Conservation (phyloP, 1,140 invertebrate genomes). For the Nilaparvata lugens region DNA sequence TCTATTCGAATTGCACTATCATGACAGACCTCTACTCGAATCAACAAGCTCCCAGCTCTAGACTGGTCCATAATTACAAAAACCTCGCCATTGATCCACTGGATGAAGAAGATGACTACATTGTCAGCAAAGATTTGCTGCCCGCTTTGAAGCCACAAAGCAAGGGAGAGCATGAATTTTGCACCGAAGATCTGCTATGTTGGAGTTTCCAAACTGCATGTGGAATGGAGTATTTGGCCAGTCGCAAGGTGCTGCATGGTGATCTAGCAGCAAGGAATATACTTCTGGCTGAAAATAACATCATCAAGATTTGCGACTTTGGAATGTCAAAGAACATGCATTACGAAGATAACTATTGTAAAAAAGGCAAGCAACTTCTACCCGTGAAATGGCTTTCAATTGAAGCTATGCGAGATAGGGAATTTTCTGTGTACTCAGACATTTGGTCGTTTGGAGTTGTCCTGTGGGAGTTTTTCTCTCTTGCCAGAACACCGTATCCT, state of each 20-base stretch:
- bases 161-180: slow-evolving; percentile 67
- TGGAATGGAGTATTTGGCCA: slow-evolving; percentile 92
- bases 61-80: too few species aligned
- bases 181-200: slow-evolving; percentile 74
- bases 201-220: slow-evolving; percentile 90
- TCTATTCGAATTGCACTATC: too few species aligned
- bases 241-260: slow-evolving; percentile 47
- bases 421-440: slow-evolving; percentile 82
- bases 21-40: too few species aligned
- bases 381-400: slow-evolving; percentile 79
- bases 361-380: slow-evolving; percentile 43
- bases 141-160: slow-evolving; percentile 50
- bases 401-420: slow-evolving; percentile 66
- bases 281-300: slow-evolving; percentile 48
- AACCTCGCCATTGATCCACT: too few species aligned
- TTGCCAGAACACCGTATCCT: slow-evolving; percentile 83
- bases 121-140: slow-evolving; percentile 26
- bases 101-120: too few species aligned
- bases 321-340: slow-evolving; percentile 56
- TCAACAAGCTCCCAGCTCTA: too few species aligned
- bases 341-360: slow-evolving; percentile 52
- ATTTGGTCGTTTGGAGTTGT: slow-evolving; percentile 92
- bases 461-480: slow-evolving; percentile 89
- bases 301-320: slow-evolving; percentile 63
- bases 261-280: slow-evolving; percentile 64